These are phyloP conservation scores for Rhodophaea formosa DNA, from an alignment of 2,888 invertebrate species.

Conservation along the genomic window DNA sequence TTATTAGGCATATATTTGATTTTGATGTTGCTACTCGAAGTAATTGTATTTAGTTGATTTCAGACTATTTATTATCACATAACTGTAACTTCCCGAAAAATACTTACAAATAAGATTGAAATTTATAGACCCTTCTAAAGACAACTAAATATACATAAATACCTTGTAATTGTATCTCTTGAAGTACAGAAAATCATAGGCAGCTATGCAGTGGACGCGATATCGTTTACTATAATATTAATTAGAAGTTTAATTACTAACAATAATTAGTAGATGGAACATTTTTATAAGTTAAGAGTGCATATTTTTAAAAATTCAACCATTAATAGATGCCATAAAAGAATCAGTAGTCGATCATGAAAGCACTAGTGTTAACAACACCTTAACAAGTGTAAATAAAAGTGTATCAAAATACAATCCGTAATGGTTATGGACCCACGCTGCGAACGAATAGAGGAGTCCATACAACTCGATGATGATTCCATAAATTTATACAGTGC, in stretches of 20 bases:
- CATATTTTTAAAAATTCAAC: neutral
- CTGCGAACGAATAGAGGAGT: constrained; percentile 68
- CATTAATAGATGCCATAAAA: constrained; percentile 1
- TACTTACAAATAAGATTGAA: too few relatives aligned
- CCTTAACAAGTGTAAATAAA: constrained; percentile 67
- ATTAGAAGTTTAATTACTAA: too few relatives aligned
- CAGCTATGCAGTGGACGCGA: too few relatives aligned
- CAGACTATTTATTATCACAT: neutral
- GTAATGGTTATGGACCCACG: constrained; percentile 74
- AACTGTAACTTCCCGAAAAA: too few relatives aligned
- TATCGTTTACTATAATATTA: too few relatives aligned
- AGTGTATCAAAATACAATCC: constrained; percentile 71
- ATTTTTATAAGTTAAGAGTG: too few relatives aligned
- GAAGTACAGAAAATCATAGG: too few relatives aligned
- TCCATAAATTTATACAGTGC: constrained; percentile 80
- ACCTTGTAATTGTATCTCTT: too few relatives aligned
- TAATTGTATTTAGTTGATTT: neutral
- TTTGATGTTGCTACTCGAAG: neutral
- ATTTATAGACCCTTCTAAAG: too few relatives aligned
- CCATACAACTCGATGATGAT: constrained; percentile 78
- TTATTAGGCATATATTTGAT: neutral
- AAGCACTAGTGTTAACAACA: constrained; percentile 33
- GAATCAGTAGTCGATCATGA: constrained; percentile 8
- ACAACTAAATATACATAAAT: too few relatives aligned
- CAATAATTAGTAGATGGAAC: too few relatives aligned